Evolutionary conservation across 1,140 invertebrate genomes (phyloP), one percentile per base, ranked within the genome.

Genomic region (Campoletis sonorensis): DNA sequence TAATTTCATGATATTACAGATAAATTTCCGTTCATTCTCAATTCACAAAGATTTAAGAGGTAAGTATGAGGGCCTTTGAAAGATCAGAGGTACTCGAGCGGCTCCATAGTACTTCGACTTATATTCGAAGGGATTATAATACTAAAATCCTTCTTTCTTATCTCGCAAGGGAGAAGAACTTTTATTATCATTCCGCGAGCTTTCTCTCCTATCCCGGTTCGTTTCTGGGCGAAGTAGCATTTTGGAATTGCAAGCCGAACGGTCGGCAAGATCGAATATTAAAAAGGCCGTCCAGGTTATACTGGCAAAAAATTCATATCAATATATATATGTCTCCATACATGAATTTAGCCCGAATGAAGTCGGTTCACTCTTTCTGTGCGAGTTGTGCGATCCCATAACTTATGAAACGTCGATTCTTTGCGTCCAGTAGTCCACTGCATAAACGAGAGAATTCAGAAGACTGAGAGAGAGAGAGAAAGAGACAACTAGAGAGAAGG

Each of bases 401-500:
- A 77, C 51, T 77, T 77, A 77, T 77, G 75, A 77, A 77, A 77
- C 64, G 75, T 77, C 75, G 75, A 77, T 77, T 77, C 51, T 77
- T 77, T 45, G 54, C 27, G 75, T 77, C 75, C 75, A 27, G 54
- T 21, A 40, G 54, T 54, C 10, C 26, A 26, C 71, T 49, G 49
- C 23, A n/a, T 58, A 76, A 26, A 67, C 13, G 61, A 4, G 40
- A 45, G 40, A 45, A 45, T 45, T 23, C 23, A 16, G 11, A 26
- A 68, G 23, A 16, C 3, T 30, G 23, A 5, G 64, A 27, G 64
- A 5, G 64, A 27, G 64, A 68, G 64, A 68, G 64, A 68, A 68
- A 68, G 23, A 4, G 2, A 23, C 64, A 1, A 16, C 21, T 26
- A 27, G 13, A 30, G 27, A 33, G 37, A 26, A 58, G 72, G 21